phyloP scores from a whole-genome alignment of 2,113 vertebrate species.

The Nesogale talazaci region DNA sequence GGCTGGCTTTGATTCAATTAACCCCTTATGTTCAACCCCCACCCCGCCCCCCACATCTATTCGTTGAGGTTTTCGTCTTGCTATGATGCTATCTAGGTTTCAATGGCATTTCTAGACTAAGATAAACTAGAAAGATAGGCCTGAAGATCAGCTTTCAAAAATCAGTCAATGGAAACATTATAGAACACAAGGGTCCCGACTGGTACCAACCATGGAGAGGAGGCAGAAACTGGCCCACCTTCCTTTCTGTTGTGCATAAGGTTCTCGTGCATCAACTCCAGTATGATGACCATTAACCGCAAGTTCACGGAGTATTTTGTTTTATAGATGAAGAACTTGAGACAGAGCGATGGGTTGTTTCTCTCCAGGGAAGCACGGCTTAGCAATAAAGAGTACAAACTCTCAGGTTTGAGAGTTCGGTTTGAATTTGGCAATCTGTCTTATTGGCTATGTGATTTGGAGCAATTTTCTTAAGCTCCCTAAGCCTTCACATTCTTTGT shows the following conservation, averaged over 20 bases:
- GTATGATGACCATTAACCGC: too few relatives aligned
- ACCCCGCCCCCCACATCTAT: not conserved
- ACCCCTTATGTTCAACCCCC: not conserved
- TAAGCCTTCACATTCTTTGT: not conserved
- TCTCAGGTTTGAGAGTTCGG: not conserved
- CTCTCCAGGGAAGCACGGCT: fast-evolving
- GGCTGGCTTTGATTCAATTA: not conserved
- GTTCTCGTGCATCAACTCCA: not conserved
- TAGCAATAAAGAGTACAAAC: not conserved
- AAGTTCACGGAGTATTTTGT: not conserved
- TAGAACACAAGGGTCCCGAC: not conserved
- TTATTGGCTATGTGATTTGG: not conserved
- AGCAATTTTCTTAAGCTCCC: not conserved
- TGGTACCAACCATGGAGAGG: not conserved
- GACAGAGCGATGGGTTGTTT: not conserved
- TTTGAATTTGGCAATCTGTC: not conserved
- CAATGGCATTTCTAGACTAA: not conserved
- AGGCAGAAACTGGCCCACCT: not conserved
- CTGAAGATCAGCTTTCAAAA: not conserved
- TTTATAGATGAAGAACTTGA: not conserved
- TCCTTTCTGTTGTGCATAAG: not conserved
- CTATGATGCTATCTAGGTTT: not conserved
- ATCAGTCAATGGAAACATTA: not conserved
- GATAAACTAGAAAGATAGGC: not conserved
- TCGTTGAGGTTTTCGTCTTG: not conserved